These are phyloP conservation scores for Dipodomys merriami DNA, from an alignment of 2,113 vertebrate genomes.

Conservation along the genomic window DNA sequence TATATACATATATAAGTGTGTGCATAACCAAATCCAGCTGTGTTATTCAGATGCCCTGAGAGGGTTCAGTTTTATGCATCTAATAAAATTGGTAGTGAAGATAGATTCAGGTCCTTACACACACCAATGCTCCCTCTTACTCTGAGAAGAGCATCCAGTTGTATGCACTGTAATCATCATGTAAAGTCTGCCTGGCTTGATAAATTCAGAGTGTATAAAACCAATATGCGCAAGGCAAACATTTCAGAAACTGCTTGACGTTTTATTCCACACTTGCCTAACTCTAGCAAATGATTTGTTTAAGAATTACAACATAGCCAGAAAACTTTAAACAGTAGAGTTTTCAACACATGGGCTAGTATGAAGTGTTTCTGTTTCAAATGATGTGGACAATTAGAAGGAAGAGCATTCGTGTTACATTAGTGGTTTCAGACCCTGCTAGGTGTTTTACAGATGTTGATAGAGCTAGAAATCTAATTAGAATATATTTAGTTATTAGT, in stretches of 20 bases:
- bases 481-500: neutral
- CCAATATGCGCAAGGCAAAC: neutral
- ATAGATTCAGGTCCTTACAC: neutral
- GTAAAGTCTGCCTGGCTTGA: neutral
- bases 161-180: neutral
- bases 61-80: neutral
- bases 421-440: neutral
- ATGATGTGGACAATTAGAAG: neutral
- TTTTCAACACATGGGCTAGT: neutral
- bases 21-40: neutral
- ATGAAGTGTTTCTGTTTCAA: neutral
- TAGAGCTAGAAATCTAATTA: neutral
- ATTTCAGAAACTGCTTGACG: constrained; percentile 39
- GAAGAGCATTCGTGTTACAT: neutral
- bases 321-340: constrained; percentile 29
- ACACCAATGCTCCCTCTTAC: neutral
- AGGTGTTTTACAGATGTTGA: neutral
- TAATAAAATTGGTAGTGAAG: neutral
- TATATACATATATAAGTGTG: too few relatives aligned
- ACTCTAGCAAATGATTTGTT: constrained; percentile 52
- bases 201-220: constrained; percentile 23
- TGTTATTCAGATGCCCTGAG: neutral
- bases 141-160: neutral
- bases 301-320: neutral
- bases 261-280: constrained; percentile 33